Conservation (phyloP, 2,888 invertebrate species). For the Dasypolia templi region DNA sequence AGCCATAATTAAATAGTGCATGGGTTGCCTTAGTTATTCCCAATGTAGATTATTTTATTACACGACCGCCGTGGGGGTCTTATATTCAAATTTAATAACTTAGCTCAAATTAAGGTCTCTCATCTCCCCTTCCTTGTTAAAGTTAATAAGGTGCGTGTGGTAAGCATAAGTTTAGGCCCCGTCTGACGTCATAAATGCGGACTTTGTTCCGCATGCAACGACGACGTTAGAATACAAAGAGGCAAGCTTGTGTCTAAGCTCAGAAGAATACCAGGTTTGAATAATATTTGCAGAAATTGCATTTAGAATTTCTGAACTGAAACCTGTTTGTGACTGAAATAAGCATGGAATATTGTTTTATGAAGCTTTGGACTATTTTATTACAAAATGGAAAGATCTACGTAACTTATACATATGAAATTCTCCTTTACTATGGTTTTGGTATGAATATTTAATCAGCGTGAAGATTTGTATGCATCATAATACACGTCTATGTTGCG, state of each 20-base stretch:
- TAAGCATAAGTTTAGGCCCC: slow-evolving; percentile 67
- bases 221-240: slow-evolving; percentile 63
- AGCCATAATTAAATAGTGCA: slow-evolving; percentile 47
- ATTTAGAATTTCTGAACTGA: slow-evolving; percentile 49
- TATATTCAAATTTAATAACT: slow-evolving; percentile 78
- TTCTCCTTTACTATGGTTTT: slow-evolving; percentile 14
- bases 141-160: slow-evolving; percentile 76
- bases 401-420: slow-evolving; percentile 12
- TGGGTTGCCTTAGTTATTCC: slow-evolving; percentile 47
- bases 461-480: slow-evolving; percentile 14
- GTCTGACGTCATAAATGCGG: slow-evolving; percentile 62
- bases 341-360: slow-evolving; percentile 31
- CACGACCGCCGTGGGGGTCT: slow-evolving; percentile 59
- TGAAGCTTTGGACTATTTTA: slow-evolving; percentile 16
- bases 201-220: slow-evolving; percentile 55
- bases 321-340: slow-evolving; percentile 46
- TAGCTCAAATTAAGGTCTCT: slow-evolving; percentile 70
- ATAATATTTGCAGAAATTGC: slow-evolving; percentile 60
- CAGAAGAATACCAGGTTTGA: slow-evolving; percentile 54
- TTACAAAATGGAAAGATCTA: background rate
- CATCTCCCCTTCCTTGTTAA: slow-evolving; percentile 70
- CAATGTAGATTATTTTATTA: slow-evolving; percentile 66
- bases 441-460: slow-evolving; percentile 38
- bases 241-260: slow-evolving; percentile 53
- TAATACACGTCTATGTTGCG: slow-evolving; percentile 5